phyloP scores from a whole-genome alignment of 1,140 invertebrate species.

The Drosophila busckii region DNA sequence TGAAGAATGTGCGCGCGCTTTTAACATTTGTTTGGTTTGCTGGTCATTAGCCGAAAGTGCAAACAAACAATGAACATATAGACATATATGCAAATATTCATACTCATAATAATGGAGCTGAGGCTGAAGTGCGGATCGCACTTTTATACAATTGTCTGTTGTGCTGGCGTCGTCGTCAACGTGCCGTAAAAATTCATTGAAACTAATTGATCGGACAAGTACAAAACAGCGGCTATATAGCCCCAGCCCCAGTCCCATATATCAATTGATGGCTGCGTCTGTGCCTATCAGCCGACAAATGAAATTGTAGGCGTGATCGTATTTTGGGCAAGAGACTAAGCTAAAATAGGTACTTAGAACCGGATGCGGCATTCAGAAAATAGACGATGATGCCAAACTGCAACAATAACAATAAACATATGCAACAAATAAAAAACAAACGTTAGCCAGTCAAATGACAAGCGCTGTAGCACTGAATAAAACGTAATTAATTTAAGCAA shows the following conservation, averaged over 20 bases:
- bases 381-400: constrained; percentile 24
- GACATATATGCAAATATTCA: constrained; percentile 19
- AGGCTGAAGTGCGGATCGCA: constrained; percentile 11
- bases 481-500: constrained; percentile 30
- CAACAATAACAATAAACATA: constrained; percentile 6
- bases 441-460: constrained; percentile 63
- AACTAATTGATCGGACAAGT: constrained; percentile 61
- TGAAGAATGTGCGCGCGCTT: too few relatives aligned
- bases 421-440: constrained; percentile 15
- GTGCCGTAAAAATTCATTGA: constrained; percentile 56
- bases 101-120: constrained; percentile 13
- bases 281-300: too few relatives aligned
- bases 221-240: constrained; percentile 19
- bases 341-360: constrained; percentile 12
- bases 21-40: neutral
- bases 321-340: constrained; percentile 3
- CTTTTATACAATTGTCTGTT: constrained; percentile 38
- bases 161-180: constrained; percentile 2
- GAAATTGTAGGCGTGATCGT: constrained; percentile 8
- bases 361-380: constrained; percentile 13
- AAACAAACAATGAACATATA: neutral
- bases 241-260: too few relatives aligned
- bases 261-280: constrained; percentile 10
- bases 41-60: constrained; percentile 5
- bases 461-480: constrained; percentile 42